phyloP scores from a whole-genome alignment of 1,140 invertebrate genomes.

The Cotesia typhae region DNA sequence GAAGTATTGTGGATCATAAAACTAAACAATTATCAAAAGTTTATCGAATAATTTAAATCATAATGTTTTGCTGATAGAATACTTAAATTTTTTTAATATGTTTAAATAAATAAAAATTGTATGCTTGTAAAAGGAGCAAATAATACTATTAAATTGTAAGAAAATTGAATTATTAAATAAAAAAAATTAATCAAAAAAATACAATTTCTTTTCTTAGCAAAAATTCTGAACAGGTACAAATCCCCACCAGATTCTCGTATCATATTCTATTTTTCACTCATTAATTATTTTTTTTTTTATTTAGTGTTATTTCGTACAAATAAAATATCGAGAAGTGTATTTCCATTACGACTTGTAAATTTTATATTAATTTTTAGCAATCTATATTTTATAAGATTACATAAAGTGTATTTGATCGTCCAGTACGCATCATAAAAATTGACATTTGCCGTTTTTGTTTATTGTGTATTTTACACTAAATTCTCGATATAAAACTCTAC shows the following conservation, averaged over 20 bases:
- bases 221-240: slow-evolving; percentile 36
- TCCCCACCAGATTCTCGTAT: slow-evolving; percentile 29
- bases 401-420: slow-evolving; percentile 34
- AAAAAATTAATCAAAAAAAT: background rate
- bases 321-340: slow-evolving; percentile 31
- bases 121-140: slow-evolving; percentile 25
- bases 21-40: background rate
- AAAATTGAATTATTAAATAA: slow-evolving; percentile 7
- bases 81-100: background rate
- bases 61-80: background rate
- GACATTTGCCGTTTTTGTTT: slow-evolving; percentile 26
- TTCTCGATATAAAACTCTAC: slow-evolving; percentile 33
- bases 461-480: slow-evolving; percentile 12
- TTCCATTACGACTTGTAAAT: background rate
- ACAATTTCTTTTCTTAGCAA: slow-evolving; percentile 5
- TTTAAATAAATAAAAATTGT: background rate
- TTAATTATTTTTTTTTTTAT: slow-evolving; percentile 5
- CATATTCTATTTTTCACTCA: slow-evolving; percentile 8
- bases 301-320: slow-evolving; percentile 7
- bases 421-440: slow-evolving; percentile 39
- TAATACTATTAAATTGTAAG: slow-evolving; percentile 1
- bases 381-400: slow-evolving; percentile 25
- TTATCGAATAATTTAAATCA: background rate
- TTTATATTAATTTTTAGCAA: background rate
- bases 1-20: background rate